Evolutionary conservation across 2,797 vertebrate species (phyloP), one percentile per base, ranked within the genome.

Genomic region (Enteromius viviparus): DNA sequence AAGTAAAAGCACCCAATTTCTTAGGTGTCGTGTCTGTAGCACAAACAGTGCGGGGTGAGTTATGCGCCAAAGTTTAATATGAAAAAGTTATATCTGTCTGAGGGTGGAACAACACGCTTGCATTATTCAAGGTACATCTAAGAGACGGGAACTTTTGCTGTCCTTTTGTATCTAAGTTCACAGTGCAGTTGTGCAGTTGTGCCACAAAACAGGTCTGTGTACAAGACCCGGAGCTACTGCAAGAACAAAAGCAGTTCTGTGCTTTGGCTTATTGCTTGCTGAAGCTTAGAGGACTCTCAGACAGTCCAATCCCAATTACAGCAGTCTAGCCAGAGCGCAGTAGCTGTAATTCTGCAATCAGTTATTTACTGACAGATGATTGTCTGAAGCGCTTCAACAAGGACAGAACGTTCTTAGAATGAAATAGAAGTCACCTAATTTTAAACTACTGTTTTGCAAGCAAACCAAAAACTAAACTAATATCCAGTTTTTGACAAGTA

Each of bases 321-420:
- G 37, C 23, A 81, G 60, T 76, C 65, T 47, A 75, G 34, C 72
- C 51, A 60, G 53, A 78, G 55, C 45, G 49, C 78, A 65, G 66
- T 58, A 42, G 47, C 32, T 78, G 34, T 64, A 47, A 32, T 76
- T 68, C 47, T 68, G 60, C 34, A 82, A 66, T 82, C 60, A 75
- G 60, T 69, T 71, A 29, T 49, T 76, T 49, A 71, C 45, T 66
- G 62, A 86, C 58, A 68, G 77, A 58, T 65, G 76, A 69, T 72
- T 68, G 51, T 82, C 65, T 29, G 40, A 85, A 81, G 83, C 81
- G 82, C 86, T 87, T 86, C 42, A 45, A 58, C 76, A 83, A 86
- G 83, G 82, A 83, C 32, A 14, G 34, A 23, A 12, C 8, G 32
- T 82, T 69, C 74, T 83, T 47, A n/a, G 29, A 14, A 68, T 26